A percentile compares a stretch with the other conserved stretches of the same genome.
Evolutionary conservation across 2,797 vertebrate genomes (phyloP).

Genomic region (Threskiornis aethiopicus): DNA sequence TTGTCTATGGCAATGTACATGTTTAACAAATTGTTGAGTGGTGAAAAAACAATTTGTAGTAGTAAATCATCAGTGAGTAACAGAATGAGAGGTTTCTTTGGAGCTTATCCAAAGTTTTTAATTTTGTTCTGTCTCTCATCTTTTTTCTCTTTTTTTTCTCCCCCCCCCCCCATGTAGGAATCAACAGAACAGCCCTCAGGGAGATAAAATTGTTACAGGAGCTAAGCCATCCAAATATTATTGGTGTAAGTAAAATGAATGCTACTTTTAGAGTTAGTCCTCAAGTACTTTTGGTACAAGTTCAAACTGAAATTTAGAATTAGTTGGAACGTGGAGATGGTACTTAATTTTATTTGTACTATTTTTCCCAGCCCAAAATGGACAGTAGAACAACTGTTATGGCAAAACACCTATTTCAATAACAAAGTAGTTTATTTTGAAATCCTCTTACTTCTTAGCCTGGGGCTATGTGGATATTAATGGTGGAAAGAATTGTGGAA

Average conservation of each 20-base stretch:
- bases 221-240: slow-evolving; percentile 95
- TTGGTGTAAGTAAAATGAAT: slow-evolving; percentile 85
- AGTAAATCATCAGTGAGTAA: background rate
- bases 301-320: background rate
- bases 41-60: background rate
- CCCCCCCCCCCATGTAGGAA: slow-evolving; percentile 76
- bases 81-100: background rate
- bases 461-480: background rate
- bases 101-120: background rate
- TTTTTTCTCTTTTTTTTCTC: background rate
- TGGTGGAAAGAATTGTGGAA: background rate
- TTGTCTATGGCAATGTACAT: background rate
- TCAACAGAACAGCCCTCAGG: slow-evolving; percentile 95
- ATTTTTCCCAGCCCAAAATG: background rate
- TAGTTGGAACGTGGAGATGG: background rate
- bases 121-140: background rate
- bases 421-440: background rate
- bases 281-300: background rate
- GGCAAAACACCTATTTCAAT: background rate
- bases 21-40: background rate
- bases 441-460: background rate
- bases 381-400: background rate
- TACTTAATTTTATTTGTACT: background rate
- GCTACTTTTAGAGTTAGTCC: background rate
- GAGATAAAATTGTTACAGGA: slow-evolving; percentile 97